A percentile compares a stretch with the other conserved stretches of the same genome.
phyloP scores from a whole-genome alignment of 2,888 invertebrate genomes.

The Troilus luridus region DNA sequence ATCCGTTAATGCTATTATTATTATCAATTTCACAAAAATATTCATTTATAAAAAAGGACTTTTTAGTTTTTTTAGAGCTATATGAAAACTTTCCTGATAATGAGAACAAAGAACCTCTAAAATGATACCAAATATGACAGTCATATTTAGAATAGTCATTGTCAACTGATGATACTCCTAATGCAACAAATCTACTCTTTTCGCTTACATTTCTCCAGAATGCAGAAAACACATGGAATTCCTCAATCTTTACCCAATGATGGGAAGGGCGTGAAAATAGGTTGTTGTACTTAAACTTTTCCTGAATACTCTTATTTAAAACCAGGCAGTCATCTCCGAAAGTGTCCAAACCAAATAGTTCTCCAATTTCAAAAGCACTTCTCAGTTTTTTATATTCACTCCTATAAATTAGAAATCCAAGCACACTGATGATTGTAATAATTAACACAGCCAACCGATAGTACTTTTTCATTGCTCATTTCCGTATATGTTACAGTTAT shows the following conservation, averaged over 20 bases:
- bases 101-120: conserved; percentile 33
- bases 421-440: not conserved
- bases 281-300: not conserved
- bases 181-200: conserved; percentile 8
- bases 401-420: not conserved
- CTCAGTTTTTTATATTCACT: conserved; percentile 30
- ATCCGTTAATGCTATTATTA: not conserved
- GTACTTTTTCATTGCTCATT: conserved; percentile 45
- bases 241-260: conserved; percentile 3
- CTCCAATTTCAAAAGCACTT: conserved; percentile 4
- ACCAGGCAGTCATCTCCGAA: conserved; percentile 22
- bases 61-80: not conserved
- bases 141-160: conserved; percentile 38
- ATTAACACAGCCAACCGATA: not conserved
- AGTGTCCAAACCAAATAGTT: not conserved
- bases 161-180: conserved; percentile 2
- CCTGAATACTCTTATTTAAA: conserved; percentile 1
- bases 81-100: conserved; percentile 1
- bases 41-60: not conserved
- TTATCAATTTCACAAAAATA: conserved; percentile 36
- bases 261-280: conserved; percentile 28
- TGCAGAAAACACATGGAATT: not conserved
- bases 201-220: conserved; percentile 5
- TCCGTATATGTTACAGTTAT: not conserved
- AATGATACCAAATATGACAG: conserved; percentile 19